A percentile compares a stretch with the other conserved stretches of the same genome.
These are phyloP conservation scores for Poeciliopsis retropinna DNA, from an alignment of 2,113 vertebrate genomes.

Conservation along the genomic window DNA sequence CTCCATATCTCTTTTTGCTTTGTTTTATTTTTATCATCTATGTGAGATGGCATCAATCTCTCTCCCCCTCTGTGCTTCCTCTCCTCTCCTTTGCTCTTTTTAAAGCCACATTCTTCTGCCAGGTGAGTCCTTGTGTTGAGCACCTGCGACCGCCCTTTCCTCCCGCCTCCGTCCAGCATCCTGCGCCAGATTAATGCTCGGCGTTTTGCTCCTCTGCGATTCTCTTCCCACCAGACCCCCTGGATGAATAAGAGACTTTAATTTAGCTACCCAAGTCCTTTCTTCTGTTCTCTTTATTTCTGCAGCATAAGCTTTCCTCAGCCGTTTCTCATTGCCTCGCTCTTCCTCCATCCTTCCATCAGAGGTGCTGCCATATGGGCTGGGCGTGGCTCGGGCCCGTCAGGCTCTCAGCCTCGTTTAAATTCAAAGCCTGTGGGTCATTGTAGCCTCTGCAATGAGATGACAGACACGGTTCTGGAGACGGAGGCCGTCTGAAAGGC, in stretches of 20 bases:
- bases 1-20: background rate
- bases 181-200: conserved; percentile 62
- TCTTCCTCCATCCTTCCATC: conserved; percentile 31
- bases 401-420: conserved; percentile 74
- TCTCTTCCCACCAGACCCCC: conserved; percentile 8
- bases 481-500: conserved; percentile 42
- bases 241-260: conserved; percentile 40
- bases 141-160: conserved; percentile 44
- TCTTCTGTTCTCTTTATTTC: conserved; percentile 39
- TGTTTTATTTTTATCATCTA: background rate
- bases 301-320: conserved; percentile 52
- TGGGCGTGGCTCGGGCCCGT: conserved; percentile 53
- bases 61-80: conserved; percentile 2
- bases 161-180: conserved; percentile 16
- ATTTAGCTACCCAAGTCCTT: conserved; percentile 16
- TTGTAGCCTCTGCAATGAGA: conserved; percentile 56
- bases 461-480: conserved; percentile 18
- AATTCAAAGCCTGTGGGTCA: conserved; percentile 77
- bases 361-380: conserved; percentile 73
- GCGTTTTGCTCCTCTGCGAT: conserved; percentile 53
- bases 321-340: conserved; percentile 32
- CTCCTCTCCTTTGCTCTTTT: conserved; percentile 4
- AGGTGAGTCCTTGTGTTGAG: conserved; percentile 41
- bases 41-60: conserved; percentile 10
- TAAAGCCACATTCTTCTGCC: conserved; percentile 13